phyloP scores from a whole-genome alignment of 2,888 invertebrate species.

The Sclerodermus sp. region DNA sequence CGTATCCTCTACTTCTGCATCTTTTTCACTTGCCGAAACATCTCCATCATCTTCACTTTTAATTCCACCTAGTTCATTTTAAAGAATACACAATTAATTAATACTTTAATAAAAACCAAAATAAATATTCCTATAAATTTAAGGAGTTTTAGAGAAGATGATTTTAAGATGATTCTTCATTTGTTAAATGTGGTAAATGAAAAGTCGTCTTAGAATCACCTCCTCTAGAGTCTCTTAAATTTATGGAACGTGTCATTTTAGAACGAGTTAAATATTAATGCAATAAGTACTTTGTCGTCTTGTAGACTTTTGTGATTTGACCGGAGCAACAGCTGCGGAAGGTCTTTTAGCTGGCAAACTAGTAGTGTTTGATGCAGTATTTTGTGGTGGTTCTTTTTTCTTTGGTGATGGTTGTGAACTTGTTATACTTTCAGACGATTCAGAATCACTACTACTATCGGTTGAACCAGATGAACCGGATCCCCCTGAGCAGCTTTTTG shows the following conservation, averaged over 20 bases:
- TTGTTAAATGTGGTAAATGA: too few species aligned
- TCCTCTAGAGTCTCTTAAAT: too few species aligned
- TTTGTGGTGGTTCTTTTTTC: conserved; percentile 48
- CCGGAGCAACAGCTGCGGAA: conserved; percentile 45
- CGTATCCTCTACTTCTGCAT: conserved; percentile 37
- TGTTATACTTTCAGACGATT: conserved; percentile 64
- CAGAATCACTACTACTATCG: conserved; percentile 67
- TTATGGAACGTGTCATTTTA: too few species aligned
- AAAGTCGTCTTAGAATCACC: too few species aligned
- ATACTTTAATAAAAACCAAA: background rate
- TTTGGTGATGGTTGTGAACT: conserved; percentile 55
- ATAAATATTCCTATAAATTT: too few species aligned
- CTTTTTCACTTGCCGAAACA: conserved; percentile 51
- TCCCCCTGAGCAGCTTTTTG: conserved; percentile 65
- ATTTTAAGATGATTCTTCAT: too few species aligned
- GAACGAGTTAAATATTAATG: background rate
- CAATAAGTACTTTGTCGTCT: conserved; percentile 44
- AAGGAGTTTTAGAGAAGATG: too few species aligned
- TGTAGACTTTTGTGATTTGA: conserved; percentile 48
- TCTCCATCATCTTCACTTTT: conserved; percentile 54
- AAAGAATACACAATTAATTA: background rate
- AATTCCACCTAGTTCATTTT: conserved; percentile 24
- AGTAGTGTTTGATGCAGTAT: conserved; percentile 23
- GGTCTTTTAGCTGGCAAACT: conserved; percentile 44
- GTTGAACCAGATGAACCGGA: conserved; percentile 69